Conservation (phyloP, 1,140 invertebrate genomes). For the Drosophila ercepeae region DNA sequence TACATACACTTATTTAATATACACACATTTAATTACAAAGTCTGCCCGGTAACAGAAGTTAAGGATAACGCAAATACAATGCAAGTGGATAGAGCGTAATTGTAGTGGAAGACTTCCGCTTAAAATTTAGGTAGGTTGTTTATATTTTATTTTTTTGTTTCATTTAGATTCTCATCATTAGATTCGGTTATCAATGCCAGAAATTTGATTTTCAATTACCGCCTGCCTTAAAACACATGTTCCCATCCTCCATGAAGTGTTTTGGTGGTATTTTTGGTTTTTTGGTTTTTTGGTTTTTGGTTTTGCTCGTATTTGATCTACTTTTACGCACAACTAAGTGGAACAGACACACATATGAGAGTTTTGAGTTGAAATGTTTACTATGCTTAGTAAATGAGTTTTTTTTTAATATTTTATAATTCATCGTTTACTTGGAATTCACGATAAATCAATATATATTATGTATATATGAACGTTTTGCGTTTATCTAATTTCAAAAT, state of each 20-base stretch:
- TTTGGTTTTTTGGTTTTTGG: too few relatives aligned
- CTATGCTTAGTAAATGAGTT: constrained; percentile 60
- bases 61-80: constrained; percentile 39
- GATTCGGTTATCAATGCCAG: constrained; percentile 38
- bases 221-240: constrained; percentile 39
- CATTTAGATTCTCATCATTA: too few relatives aligned
- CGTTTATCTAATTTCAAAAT: constrained; percentile 53
- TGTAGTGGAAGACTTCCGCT: constrained; percentile 83
- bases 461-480: constrained; percentile 25
- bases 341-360: constrained; percentile 58
- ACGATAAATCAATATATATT: constrained; percentile 22
- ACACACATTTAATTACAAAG: constrained; percentile 44
- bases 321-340: constrained; percentile 42
- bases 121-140: constrained; percentile 72
- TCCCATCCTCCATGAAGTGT: constrained; percentile 19
- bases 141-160: neutral
- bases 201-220: constrained; percentile 55
- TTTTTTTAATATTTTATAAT: constrained; percentile 63
- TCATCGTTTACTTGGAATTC: constrained; percentile 46
- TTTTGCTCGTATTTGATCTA: constrained; percentile 52
- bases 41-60: constrained; percentile 16
- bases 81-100: constrained; percentile 65
- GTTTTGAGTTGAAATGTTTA: constrained; percentile 62
- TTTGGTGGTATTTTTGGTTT: constrained; percentile 31
- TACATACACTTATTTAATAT: constrained; percentile 66